phyloP scores from a whole-genome alignment of 2,797 vertebrate species.

The Falco concolor region DNA sequence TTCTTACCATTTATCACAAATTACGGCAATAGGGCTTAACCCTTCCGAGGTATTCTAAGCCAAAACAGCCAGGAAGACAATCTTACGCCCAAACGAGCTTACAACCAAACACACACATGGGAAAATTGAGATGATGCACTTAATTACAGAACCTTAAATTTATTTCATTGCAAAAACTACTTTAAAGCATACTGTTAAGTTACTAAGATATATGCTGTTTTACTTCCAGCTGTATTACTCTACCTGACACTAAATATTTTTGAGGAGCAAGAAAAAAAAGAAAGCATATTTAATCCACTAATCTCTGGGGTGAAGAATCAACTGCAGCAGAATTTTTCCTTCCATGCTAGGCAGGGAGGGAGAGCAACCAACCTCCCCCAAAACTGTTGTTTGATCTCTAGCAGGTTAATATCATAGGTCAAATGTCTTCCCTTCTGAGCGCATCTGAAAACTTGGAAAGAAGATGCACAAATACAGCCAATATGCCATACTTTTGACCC shows the following conservation, averaged over 20 bases:
- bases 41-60: neutral
- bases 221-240: neutral
- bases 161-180: neutral
- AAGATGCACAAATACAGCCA: neutral
- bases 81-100: neutral
- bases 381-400: neutral
- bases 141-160: neutral
- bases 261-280: neutral
- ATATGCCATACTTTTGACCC: neutral
- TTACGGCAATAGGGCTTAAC: neutral
- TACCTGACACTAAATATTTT: neutral
- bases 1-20: neutral
- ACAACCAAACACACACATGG: neutral
- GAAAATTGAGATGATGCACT: neutral
- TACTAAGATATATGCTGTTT: neutral
- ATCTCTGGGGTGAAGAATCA: conserved; percentile 21
- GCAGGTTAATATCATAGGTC: neutral
- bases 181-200: neutral
- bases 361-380: neutral
- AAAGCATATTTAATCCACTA: neutral
- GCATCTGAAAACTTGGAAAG: neutral
- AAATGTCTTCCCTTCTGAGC: neutral
- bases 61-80: neutral
- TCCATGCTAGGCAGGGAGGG: neutral
- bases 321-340: neutral